Evolutionary conservation across 2,113 vertebrate species (phyloP).

Genomic region (Sinocyclocheilus rhinocerous): DNA sequence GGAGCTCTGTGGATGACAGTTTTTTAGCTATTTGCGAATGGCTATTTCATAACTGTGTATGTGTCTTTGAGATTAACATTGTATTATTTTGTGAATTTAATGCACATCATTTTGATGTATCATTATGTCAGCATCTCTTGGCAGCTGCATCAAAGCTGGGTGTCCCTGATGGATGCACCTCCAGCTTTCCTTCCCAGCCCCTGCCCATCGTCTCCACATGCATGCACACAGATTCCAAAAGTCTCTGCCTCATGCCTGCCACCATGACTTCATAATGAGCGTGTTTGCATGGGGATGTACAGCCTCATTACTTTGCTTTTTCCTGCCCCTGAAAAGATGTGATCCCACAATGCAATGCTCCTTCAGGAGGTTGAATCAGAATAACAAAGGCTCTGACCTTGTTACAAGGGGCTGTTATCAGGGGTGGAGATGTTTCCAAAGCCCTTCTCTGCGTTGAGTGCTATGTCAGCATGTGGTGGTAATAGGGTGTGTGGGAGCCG

Average conservation of each 20-base stretch:
- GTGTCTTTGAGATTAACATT: not conserved
- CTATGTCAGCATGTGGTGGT: conserved; percentile 6
- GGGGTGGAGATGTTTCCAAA: conserved; percentile 36
- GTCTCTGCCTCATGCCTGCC: not conserved
- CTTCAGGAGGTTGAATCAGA: conserved; percentile 9
- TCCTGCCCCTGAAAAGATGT: not conserved
- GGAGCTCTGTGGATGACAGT: not conserved
- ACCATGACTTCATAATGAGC: conserved; percentile 22
- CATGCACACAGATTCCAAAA: not conserved
- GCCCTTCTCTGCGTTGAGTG: conserved; percentile 11
- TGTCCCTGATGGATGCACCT: conserved; percentile 8
- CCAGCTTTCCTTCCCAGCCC: not conserved
- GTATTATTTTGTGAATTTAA: not conserved
- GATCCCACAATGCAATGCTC: conserved; percentile 31
- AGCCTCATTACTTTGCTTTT: conserved; percentile 6
- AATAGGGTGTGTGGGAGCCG: conserved; percentile 13
- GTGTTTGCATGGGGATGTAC: conserved; percentile 17
- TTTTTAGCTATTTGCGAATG: not conserved
- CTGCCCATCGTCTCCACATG: conserved; percentile 9
- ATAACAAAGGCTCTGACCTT: conserved; percentile 26
- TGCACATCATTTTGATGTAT: not conserved
- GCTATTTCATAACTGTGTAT: not conserved
- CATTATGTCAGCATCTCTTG: conserved; percentile 20
- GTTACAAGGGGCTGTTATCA: not conserved
- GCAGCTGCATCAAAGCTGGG: not conserved